Percentiles rank a stretch among this genome's conserved stretches.
These are phyloP conservation scores for Sminthurides bifidus DNA, from an alignment of 1,140 invertebrate species.

Conservation along the genomic window DNA sequence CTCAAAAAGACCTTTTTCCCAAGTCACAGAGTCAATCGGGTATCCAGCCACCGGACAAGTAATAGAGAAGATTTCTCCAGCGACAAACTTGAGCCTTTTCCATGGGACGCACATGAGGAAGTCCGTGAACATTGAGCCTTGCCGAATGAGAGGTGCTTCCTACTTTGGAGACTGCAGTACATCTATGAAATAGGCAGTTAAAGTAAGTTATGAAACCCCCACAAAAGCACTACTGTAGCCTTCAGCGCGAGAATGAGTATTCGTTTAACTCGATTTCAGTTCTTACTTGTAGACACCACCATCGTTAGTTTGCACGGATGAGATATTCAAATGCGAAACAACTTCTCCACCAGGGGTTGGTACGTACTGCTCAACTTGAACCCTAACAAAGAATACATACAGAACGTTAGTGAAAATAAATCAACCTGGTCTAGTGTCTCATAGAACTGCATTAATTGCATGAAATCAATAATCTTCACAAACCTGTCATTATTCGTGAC, in stretches of 20 bases:
- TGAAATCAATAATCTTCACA: neutral
- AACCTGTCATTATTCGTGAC: conserved; percentile 51
- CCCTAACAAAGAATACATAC: conserved; percentile 35
- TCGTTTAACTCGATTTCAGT: neutral
- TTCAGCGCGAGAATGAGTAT: too few species aligned
- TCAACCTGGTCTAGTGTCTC: neutral
- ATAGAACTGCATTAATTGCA: neutral
- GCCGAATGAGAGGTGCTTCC: conserved; percentile 74
- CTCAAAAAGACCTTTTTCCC: conserved; percentile 59
- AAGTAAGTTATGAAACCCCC: too few species aligned
- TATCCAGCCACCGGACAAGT: conserved; percentile 83
- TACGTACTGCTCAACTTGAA: conserved; percentile 75
- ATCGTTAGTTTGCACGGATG: conserved; percentile 79
- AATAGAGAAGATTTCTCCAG: conserved; percentile 55
- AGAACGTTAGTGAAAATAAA: conserved; percentile 30
- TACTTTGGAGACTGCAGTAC: conserved; percentile 80
- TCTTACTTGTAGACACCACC: conserved; percentile 69
- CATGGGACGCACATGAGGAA: conserved; percentile 79
- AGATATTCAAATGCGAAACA: conserved; percentile 85
- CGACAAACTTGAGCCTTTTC: conserved; percentile 88
- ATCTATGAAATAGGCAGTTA: too few species aligned
- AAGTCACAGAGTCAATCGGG: conserved; percentile 82
- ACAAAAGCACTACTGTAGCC: too few species aligned
- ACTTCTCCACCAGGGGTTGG: conserved; percentile 80
- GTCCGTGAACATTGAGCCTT: conserved; percentile 80